Evolutionary conservation across 2,888 invertebrate genomes (phyloP), one percentile per base, ranked within the genome.

Genomic region (Ophion costatus): DNA sequence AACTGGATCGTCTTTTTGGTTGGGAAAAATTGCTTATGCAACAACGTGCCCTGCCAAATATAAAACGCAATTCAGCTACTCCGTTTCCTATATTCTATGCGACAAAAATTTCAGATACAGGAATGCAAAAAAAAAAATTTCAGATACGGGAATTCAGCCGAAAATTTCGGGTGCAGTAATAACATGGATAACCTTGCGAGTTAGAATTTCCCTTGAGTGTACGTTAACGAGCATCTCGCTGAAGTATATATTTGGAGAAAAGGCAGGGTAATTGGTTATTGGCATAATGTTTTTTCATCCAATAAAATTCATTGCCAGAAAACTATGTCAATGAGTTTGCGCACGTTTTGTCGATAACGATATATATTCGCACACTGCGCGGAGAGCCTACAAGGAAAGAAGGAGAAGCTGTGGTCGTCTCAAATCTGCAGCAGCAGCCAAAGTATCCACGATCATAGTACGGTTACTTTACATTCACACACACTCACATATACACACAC

Each of bases 361-460:
- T 82, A 71, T 71, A 59, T 33, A 20, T 20, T 33, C 20, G 33
- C 57, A 64, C 63, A 57, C 20, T n/a, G 2, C 10, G 22, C n/a
- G 63, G 63, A 64, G 57, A 33, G 42, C 56, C 63, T 64, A 73
- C 59, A 38, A 71, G 57, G 66, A 59, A 74, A 73, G 45, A 67
- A 71, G 57, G 71, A 66, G 57, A 71, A 64, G 75, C 67, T 20
- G 59, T 67, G 75, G 75, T 75, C 82, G 71, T 45, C 56, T 64
- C 29, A 82, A 71, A 73, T 78, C 51, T 71, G 77, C 77, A 59
- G 78, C 83, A 66, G 71, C 70, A 63, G 70, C 63, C 63, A 24
- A 45, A 80, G 83, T 5, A 77, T 77, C 67, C 59, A 22, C 59
- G 42, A 33, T n/a, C 66, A 57, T 67, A 33, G 24, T 6, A 17